These are phyloP conservation scores for Acanthurus tractus DNA, from an alignment of 2,797 vertebrate species.

Conservation along the genomic window DNA sequence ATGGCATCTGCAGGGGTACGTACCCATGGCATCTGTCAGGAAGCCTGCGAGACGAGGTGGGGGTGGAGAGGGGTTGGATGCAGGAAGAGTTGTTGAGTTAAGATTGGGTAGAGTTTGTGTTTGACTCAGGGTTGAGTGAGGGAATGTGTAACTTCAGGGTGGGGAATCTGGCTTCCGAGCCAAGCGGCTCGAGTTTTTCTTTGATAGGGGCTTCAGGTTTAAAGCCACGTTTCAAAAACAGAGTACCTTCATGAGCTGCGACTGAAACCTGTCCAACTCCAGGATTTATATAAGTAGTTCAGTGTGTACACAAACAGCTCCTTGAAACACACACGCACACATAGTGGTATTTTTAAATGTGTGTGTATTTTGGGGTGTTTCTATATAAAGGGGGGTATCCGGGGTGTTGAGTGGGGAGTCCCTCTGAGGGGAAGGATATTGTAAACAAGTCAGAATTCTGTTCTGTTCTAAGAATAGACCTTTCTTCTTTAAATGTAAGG, in stretches of 20 bases:
- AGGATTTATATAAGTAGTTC: constrained; percentile 73
- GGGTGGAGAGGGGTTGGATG: background rate
- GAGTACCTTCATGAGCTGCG: constrained; percentile 76
- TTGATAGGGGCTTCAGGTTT: constrained; percentile 74
- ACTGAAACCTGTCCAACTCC: constrained; percentile 63
- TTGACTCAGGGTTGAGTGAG: constrained; percentile 53
- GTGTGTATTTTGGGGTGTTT: constrained; percentile 77
- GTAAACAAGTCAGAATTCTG: constrained; percentile 79
- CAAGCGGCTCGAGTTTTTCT: constrained; percentile 69
- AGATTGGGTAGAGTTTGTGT: constrained; percentile 30
- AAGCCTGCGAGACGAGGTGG: background rate
- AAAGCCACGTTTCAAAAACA: constrained; percentile 74
- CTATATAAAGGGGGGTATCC: constrained; percentile 78
- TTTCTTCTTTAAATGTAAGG: constrained; percentile 66
- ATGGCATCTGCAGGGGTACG: constrained; percentile 89
- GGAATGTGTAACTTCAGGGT: constrained; percentile 77
- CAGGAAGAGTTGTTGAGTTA: constrained; percentile 26
- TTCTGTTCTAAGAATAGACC: constrained; percentile 79
- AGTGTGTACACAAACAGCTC: constrained; percentile 75
- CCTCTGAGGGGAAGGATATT: constrained; percentile 65
- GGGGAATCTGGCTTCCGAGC: constrained; percentile 55
- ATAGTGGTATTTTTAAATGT: constrained; percentile 74
- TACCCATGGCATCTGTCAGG: constrained; percentile 5
- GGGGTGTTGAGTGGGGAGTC: constrained; percentile 73
- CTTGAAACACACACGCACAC: constrained; percentile 52